These are phyloP conservation scores for Laterallus jamaicensis DNA, from an alignment of 2,113 vertebrate genomes.

Conservation along the genomic window DNA sequence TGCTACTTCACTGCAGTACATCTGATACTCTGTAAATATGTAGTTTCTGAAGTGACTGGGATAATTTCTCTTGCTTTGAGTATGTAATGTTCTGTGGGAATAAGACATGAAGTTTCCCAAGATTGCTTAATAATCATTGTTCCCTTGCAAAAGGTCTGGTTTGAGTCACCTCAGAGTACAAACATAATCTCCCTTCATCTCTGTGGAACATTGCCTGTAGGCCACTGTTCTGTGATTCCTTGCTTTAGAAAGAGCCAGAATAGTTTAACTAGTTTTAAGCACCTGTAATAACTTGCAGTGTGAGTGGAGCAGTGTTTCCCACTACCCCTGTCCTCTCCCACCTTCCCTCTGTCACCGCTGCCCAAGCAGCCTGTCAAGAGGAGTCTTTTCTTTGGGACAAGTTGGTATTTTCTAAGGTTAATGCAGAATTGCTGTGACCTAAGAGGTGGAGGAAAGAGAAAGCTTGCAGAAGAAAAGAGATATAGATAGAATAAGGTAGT, in stretches of 20 bases:
- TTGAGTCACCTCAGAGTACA: neutral
- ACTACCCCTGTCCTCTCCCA: neutral
- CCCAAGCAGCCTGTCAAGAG: neutral
- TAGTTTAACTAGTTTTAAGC: neutral
- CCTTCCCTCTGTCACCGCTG: neutral
- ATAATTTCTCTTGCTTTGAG: neutral
- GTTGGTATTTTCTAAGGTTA: neutral
- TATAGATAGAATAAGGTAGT: neutral
- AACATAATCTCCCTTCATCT: neutral
- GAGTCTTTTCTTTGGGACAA: neutral
- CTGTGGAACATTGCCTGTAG: neutral
- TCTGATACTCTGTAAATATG: neutral
- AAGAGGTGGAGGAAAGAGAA: neutral
- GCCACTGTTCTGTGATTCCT: neutral
- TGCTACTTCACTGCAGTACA: neutral
- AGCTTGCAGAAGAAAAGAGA: neutral
- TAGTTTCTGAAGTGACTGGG: neutral
- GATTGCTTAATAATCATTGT: neutral
- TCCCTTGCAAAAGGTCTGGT: neutral
- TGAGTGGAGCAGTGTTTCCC: neutral
- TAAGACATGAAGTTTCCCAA: neutral
- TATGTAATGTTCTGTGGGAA: neutral
- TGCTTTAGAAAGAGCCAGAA: neutral
- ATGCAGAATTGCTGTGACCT: neutral
- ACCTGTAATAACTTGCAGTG: neutral